Evolutionary conservation across 2,797 vertebrate species (phyloP).

Genomic region (Vipera ursinii): DNA sequence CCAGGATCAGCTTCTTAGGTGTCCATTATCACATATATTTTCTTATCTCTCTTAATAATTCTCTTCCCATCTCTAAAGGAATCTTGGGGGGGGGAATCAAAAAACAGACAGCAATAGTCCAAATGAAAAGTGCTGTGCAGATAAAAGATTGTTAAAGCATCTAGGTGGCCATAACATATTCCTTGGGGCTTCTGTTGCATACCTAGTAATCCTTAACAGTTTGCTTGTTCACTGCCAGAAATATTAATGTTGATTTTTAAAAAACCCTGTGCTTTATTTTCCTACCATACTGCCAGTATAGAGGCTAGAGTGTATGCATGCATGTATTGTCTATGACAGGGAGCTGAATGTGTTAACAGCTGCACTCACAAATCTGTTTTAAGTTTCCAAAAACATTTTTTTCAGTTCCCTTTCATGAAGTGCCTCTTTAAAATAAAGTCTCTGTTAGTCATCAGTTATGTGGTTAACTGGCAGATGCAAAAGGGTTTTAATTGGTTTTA

Average conservation of each 20-base stretch:
- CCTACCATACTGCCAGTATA: neutral
- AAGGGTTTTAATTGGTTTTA: neutral
- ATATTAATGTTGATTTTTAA: neutral
- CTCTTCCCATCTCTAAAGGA: neutral
- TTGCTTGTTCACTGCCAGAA: neutral
- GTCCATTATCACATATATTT: neutral
- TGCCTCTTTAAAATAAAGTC: fast-evolving
- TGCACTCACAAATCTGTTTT: constrained; percentile 5
- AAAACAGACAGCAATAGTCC: neutral
- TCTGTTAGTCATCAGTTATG: neutral
- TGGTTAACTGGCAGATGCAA: neutral
- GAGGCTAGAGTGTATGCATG: neutral
- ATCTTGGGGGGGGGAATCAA: too few relatives aligned
- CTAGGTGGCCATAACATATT: neutral
- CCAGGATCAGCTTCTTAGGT: neutral
- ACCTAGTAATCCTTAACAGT: neutral
- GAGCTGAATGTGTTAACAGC: constrained; percentile 2
- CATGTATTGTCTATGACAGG: neutral
- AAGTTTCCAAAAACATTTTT: constrained; percentile 44
- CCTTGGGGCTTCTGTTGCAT: neutral
- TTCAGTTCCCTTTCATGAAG: constrained; percentile 55
- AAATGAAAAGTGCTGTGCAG: neutral
- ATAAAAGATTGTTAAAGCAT: too few relatives aligned
- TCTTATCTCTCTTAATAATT: neutral
- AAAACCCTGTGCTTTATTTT: neutral